Conservation (phyloP, 1,140 invertebrate species). For the Metopolophium dirhodum region DNA sequence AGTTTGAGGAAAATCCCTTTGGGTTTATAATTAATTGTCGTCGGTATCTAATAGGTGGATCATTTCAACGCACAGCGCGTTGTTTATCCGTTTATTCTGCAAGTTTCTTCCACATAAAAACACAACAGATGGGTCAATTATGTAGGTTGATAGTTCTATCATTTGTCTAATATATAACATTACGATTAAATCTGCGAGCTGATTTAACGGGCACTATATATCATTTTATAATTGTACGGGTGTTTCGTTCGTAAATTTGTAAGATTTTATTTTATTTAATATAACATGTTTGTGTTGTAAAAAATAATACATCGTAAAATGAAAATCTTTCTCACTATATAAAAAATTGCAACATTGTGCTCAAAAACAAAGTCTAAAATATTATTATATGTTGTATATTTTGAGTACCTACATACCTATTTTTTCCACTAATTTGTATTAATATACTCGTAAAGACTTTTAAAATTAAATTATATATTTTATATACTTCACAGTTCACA, state of each 20-base stretch:
- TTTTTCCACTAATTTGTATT: background rate
- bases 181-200: background rate
- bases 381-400: background rate
- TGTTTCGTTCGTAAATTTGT: background rate
- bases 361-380: background rate
- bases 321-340: background rate
- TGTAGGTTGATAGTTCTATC: background rate
- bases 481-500: background rate
- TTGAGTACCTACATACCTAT: background rate
- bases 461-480: background rate
- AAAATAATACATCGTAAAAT: background rate
- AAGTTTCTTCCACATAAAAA: background rate
- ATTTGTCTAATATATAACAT: slow-evolving; percentile 11
- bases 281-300: background rate
- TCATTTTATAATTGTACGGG: background rate
- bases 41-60: background rate
- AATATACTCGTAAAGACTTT: background rate
- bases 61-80: background rate
- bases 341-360: background rate
- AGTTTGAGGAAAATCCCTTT: background rate
- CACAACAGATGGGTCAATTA: background rate
- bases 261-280: background rate
- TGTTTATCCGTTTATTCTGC: background rate
- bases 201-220: background rate
- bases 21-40: background rate